Evolutionary conservation across 2,888 invertebrate species (phyloP), one percentile per base, ranked within the genome.

Genomic region (Agrilus cyanescens): DNA sequence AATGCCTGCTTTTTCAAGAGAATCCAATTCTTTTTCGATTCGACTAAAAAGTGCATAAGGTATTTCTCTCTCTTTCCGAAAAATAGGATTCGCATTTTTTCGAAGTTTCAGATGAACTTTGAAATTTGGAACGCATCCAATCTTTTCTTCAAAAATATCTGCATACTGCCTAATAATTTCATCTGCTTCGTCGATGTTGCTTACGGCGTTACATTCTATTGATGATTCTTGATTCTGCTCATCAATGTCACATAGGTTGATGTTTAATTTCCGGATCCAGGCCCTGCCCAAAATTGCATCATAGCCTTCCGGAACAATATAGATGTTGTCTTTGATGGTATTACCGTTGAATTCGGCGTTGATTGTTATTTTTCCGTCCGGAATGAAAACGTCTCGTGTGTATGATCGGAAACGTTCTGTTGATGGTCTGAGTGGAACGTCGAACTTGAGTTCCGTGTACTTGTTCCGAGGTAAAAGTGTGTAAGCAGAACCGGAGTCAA

Each of bases 21-120:
- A 33, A 40, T 45, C 34, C 13, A 53, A 39, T 40, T 50, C 51
- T 10, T 47, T 37, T 37, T 50, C 45, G 12, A 53, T 50, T 29
- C 40, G 32, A n/a, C 44, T 41, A 6, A 34, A 18, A 13, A 53
- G 43, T 16, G 48, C 49, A 39, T 47, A 49, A 4, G 51, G 49
- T 38, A 53, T 31, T 14, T 37, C 34, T 25, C 47, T 12, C 14
- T 45, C 43, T 36, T 29, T 38, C 13, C 32, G 10, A 37, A 41
- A 46, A 16, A 48, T 42, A 12, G 55, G 54, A 43, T 40, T 49
- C 10, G 55, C 51, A n/a, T 49, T 49, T 34, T 56, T 52, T 16
- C 51, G 34, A 7, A 58, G 35, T 37, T 50, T 40, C 12, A 53
- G 33, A 2, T 16, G 14, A 14, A 54, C 48, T 39, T 49, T 42